Base-by-base conservation (phyloP, 2,888 invertebrate genomes). In the Cheiracanthium punctorium region DNA sequence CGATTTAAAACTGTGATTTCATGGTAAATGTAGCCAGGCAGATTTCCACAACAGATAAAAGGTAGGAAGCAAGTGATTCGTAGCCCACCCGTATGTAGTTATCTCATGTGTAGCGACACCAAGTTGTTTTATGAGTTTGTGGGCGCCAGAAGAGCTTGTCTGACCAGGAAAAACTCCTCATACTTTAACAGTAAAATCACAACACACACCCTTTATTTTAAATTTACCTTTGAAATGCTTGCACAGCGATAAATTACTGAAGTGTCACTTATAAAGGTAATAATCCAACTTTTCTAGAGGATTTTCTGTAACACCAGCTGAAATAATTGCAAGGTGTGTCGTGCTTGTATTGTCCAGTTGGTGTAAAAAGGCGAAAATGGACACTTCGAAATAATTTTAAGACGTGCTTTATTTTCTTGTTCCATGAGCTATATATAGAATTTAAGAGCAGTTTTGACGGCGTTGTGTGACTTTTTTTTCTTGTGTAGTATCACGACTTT, bases 121-220 rank as follows among this genome's bases (percentile, higher is more conserved):
- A 67, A n/a, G 30, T 67, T 67, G 32, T 67, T 67, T 67, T 67
- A 67, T 67, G 32, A 67, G 67, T n/a, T 67, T 20, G 67, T 30
- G 32, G 67, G 67, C 67, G 30, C 30, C 67, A 67, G n/a, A 67
- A 30, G 30, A 67, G 32, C 67, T 67, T 67, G 67, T 67, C 67
- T 67, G 7, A 32, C 30, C 30, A 67, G 30, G 67, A 67, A 67
- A 32, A 32, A 17, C 17, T 30, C 2, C 12, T 1, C 30, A 30
- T n/a, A 67, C 67, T 28, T 7, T 29, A 30, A 58, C 7, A 58
- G 58, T 58, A 58, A 58, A 58, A 58, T 58, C 58, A 12, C n/a
- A n/a, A 7, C 30, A 17, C 30, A n/a, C 30, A 30, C 30, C 67
- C 30, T 30, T 67, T 30, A 17, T 67, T 67, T 67, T 30, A n/a